Conservation (phyloP, 2,797 vertebrate species). For the Numenius phaeopus region DNA sequence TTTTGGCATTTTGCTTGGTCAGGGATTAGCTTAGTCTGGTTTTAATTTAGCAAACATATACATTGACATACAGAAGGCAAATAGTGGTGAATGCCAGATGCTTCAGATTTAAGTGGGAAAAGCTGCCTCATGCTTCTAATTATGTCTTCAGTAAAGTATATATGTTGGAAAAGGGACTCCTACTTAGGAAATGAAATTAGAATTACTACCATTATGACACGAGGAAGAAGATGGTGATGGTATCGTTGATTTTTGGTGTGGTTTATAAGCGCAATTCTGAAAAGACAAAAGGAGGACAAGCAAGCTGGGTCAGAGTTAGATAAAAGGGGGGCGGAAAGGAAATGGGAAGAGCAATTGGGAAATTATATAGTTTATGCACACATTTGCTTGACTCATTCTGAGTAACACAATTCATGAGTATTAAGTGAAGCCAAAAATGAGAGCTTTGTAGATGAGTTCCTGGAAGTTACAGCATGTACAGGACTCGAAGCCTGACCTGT, state of each 20-base stretch:
- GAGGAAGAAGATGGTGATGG: neutral
- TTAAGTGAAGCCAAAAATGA: neutral
- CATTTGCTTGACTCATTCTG: neutral
- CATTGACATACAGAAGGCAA: constrained; percentile 30
- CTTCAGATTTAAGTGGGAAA: neutral
- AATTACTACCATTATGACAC: neutral
- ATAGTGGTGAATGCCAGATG: neutral
- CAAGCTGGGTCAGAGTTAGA: neutral
- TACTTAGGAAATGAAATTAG: neutral
- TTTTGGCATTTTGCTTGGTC: neutral
- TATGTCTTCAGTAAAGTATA: neutral
- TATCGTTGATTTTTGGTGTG: neutral
- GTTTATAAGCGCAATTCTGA: neutral
- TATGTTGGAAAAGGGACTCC: neutral
- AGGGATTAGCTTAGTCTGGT: constrained; percentile 2
- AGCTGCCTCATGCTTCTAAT: constrained; percentile 13
- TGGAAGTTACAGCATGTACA: neutral
- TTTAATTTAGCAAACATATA: neutral
- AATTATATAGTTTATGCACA: neutral
- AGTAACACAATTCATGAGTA: neutral
- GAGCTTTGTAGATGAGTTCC: neutral
- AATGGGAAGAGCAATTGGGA: neutral
- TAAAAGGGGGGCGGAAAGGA: neutral
- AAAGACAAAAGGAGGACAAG: neutral
- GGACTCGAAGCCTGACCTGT: neutral